Percentiles rank a stretch among this genome's conserved stretches.
phyloP scores from a whole-genome alignment of 1,140 invertebrate species.

The Riptortus pedestris region DNA sequence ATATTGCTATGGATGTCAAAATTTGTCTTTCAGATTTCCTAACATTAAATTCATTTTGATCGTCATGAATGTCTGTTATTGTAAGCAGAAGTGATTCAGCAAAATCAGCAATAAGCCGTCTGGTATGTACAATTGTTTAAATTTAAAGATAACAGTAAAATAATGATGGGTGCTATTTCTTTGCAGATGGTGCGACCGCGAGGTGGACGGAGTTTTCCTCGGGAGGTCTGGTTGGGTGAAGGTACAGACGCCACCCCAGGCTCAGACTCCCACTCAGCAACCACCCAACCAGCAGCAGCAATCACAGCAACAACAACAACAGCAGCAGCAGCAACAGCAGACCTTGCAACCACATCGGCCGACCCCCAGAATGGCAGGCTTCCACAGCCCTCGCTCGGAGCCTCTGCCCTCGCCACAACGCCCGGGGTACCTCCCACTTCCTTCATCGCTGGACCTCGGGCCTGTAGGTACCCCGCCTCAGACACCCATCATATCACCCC shows the following conservation, averaged over 20 bases:
- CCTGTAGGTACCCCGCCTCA: conserved; percentile 42
- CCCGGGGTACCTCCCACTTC: conserved; percentile 40
- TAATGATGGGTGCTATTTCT: too few relatives aligned
- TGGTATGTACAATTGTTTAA: too few relatives aligned
- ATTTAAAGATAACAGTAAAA: too few relatives aligned
- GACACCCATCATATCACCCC: conserved; percentile 50
- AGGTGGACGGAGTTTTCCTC: conserved; percentile 48
- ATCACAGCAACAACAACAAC: conserved; percentile 20
- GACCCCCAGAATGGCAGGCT: background rate
- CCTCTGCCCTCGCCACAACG: conserved; percentile 30
- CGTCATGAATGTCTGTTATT: too few relatives aligned
- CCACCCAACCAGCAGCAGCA: conserved; percentile 39
- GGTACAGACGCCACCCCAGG: conserved; percentile 48
- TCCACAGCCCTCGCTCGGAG: background rate
- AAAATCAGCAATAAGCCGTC: too few relatives aligned
- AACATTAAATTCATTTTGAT: too few relatives aligned
- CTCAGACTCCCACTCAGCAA: conserved; percentile 37
- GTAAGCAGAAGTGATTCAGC: too few relatives aligned
- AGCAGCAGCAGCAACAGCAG: background rate
- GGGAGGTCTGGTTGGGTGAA: conserved; percentile 49
- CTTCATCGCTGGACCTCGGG: conserved; percentile 33
- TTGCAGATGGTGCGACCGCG: conserved; percentile 45
- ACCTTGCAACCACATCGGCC: background rate
- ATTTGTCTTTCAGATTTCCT: too few relatives aligned
- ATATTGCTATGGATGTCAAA: too few relatives aligned